Base-by-base conservation (phyloP, 2,113 vertebrate species). In the Pantherophis guttatus region DNA sequence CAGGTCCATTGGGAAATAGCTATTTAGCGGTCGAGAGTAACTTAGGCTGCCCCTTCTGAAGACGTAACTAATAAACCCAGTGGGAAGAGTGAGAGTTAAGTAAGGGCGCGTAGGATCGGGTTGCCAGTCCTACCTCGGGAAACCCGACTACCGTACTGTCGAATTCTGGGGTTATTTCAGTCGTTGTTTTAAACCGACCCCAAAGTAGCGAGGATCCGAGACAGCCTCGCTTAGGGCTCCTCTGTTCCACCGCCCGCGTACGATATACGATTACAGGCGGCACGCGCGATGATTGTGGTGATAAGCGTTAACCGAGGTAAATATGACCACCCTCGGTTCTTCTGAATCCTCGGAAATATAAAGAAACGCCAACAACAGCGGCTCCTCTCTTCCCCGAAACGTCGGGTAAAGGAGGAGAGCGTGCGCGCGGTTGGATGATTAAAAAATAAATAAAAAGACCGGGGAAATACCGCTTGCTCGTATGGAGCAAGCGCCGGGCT, bases 1-100 rank as follows among this genome's bases (percentile, higher is more conserved):
- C 58, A 26, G 53, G 26, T 75, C 91, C 57, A 85, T 8, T n/a
- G 87, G 54, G n/a, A 44, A 94, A 65, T 1, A 54, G 17, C 1
- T 90, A 33, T 95, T 95, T 57, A 70, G n/a, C 8, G 24, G 19
- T 90, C 21, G 8, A 85, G 87, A 87, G 8, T 87, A 90, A n/a
- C 8, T 86, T 26, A 19, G 54, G 24, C 53, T 91, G 23, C 70
- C 39, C 53, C 15, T 55, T 6, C 39, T 3, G 26, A 19, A 55
- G 90, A 26, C 75, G 17, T 44, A 39, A 21, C 55, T 48, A 65
- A 19, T 62, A 50, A 65, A 90, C 24, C 5, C 33, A 29, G 13
- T 6, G 59, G 58, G 26, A 33, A 52, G 86, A 12, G 70, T 8
- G 23, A 52, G 52, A 29, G 53, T 54, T 55, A 55, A 88, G 52